Conservation (phyloP, 2,113 vertebrate genomes). For the Halichoeres trimaculatus region DNA sequence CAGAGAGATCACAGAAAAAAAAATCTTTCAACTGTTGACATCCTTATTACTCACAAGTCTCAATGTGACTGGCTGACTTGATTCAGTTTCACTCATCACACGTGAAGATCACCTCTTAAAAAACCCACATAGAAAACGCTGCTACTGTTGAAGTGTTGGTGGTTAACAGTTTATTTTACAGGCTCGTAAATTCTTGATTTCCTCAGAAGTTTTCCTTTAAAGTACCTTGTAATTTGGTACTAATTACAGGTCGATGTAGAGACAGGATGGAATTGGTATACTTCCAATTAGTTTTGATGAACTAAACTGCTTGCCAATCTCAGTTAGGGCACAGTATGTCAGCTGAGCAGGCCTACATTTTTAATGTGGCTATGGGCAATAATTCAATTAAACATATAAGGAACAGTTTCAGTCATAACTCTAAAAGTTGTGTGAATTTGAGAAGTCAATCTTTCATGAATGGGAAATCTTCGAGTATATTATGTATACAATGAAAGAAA, state of each 20-base stretch:
- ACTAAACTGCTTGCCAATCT: background rate
- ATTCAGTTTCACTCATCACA: background rate
- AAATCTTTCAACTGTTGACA: background rate
- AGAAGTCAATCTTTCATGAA: background rate
- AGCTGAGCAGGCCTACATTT: background rate
- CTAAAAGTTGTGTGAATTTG: background rate
- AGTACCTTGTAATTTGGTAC: conserved; percentile 19
- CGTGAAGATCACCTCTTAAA: no score
- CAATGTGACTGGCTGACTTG: background rate
- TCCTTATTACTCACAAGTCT: background rate
- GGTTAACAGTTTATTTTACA: conserved; percentile 45
- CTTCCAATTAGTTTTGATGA: conserved; percentile 17
- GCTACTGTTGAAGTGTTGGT: background rate
- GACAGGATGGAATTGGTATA: conserved; percentile 12
- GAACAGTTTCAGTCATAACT: background rate
- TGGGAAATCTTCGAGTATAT: background rate
- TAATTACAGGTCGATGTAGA: conserved; percentile 42
- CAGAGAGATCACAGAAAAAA: background rate
- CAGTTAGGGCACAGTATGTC: background rate
- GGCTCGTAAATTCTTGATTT: conserved; percentile 52
- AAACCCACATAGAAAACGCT: background rate
- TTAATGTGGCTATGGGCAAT: background rate
- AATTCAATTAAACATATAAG: background rate
- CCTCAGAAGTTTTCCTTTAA: conserved; percentile 17
- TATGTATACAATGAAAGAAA: no score